Evolutionary conservation across 1,140 invertebrate species (phyloP).

Genomic region (Caenorhabditis briggsae): DNA sequence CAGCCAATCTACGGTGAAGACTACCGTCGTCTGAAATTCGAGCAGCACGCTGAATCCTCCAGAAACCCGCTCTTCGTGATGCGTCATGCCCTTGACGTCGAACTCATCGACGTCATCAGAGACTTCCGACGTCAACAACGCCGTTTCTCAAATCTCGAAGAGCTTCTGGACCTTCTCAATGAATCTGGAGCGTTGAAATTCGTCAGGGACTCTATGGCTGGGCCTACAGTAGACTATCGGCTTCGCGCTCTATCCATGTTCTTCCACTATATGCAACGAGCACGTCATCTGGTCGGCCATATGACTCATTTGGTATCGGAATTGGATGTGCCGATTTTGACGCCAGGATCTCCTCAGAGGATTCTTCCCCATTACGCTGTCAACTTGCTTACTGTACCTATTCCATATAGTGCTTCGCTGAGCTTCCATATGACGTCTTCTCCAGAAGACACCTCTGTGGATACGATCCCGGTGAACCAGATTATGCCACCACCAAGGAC

Average conservation of each 20-base stretch:
- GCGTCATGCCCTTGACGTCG: conserved; percentile 23
- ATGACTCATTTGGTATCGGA: conserved; percentile 19
- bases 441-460: neutral
- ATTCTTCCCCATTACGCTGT: neutral
- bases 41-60: neutral
- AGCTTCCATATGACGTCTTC: no score
- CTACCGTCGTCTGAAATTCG: neutral
- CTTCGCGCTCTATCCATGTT: conserved; percentile 12
- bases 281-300: neutral
- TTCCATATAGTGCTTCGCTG: neutral
- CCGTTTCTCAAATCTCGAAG: neutral
- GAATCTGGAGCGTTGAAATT: neutral
- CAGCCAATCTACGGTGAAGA: neutral
- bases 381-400: neutral
- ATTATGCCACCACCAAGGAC: neutral
- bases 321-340: neutral
- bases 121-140: neutral
- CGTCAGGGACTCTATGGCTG: neutral
- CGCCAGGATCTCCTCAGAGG: neutral
- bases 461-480: neutral
- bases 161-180: conserved; percentile 4
- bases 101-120: neutral
- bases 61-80: conserved; percentile 15
- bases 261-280: conserved; percentile 15
- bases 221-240: neutral